Base-by-base conservation (phyloP, 2,797 vertebrate species). In the Amazonetta brasiliensis region DNA sequence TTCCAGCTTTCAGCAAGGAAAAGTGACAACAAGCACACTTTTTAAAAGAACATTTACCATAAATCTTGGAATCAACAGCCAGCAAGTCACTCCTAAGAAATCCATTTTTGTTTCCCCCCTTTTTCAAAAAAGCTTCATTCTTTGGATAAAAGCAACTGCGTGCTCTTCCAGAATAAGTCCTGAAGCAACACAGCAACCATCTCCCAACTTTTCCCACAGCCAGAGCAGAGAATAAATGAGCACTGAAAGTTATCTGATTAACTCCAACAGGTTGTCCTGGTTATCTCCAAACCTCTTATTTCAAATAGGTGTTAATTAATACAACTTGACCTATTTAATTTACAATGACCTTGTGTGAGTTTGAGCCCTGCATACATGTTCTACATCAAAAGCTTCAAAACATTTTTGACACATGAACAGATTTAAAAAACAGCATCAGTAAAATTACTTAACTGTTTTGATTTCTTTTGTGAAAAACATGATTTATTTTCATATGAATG, bases 101-200 rank as follows among this genome's bases (percentile, higher is more conserved):
- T 33, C 8, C 2, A 0, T 30, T 30, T 66, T 52, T 64, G 11
- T 48, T 71, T 44, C 5, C 2, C 5, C 2, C 10, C 3, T 46
- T 59, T 82, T 41, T n/a, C 7, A 81, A 62, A 82, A 62, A 35
- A 2, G 11, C 6, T 8, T 63, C 28, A 62, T 68, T 75, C 60
- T 6, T 50, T 66, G 9, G 5, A 50, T 71, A 63, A 28, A 44
- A 82, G 48, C 2, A 77, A 35, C 23, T 21, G 63, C 12, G 12
- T 58, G 15, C 25, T 71, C 31, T 74, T 58, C 33, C 31, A 73
- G 31, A 71, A 2, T 35, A 66, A 78, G 31, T n/a, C 6, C 18
- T 74, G 18, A 33, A 56, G 17, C 46, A 76, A 16, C 30, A 75
- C 15, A 82, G 23, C 31, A 62, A 54, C 6, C 14, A 41, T 25